These are phyloP conservation scores for Proisotoma minuta DNA, from an alignment of 2,888 invertebrate species.

Conservation along the genomic window DNA sequence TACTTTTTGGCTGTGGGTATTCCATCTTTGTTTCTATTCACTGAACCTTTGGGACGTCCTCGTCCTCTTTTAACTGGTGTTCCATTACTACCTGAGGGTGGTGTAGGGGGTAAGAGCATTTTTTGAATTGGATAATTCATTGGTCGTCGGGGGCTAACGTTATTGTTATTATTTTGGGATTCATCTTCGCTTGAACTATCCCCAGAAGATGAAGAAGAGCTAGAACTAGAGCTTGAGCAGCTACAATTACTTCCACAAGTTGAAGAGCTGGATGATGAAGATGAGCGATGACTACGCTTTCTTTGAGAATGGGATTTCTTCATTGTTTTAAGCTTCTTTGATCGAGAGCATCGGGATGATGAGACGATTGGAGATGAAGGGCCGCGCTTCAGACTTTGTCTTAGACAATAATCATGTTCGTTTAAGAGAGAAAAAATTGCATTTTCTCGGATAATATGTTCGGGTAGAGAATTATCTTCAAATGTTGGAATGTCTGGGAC, in stretches of 20 bases:
- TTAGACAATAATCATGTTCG: slow-evolving; percentile 42
- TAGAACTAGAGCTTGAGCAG: slow-evolving; percentile 64
- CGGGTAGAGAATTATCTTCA: slow-evolving; percentile 40
- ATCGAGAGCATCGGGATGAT: not conserved
- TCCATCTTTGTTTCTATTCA: slow-evolving; percentile 31
- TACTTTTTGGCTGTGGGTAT: slow-evolving; percentile 33
- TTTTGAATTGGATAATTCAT: not conserved
- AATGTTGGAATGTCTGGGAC: slow-evolving; percentile 42
- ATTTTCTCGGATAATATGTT: slow-evolving; percentile 42
- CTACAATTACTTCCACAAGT: slow-evolving; percentile 80
- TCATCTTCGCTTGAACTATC: slow-evolving; percentile 8
- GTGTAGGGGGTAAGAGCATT: not conserved
- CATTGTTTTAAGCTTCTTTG: not conserved
- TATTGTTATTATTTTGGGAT: not conserved
- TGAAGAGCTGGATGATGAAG: slow-evolving; percentile 64
- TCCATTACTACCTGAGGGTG: not conserved
- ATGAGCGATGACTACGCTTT: slow-evolving; percentile 6
- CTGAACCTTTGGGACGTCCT: slow-evolving; percentile 28
- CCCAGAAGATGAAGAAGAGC: slow-evolving; percentile 50
- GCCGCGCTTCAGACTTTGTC: not conserved
- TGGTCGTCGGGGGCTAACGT: not conserved
- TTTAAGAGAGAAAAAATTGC: slow-evolving; percentile 34
- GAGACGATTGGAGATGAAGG: not conserved
- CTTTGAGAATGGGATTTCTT: not conserved
- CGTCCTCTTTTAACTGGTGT: slow-evolving; percentile 29